Percentiles rank a stretch among this genome's conserved stretches.
Evolutionary conservation across 2,113 vertebrate genomes (phyloP).

Genomic region (Proteles cristata): DNA sequence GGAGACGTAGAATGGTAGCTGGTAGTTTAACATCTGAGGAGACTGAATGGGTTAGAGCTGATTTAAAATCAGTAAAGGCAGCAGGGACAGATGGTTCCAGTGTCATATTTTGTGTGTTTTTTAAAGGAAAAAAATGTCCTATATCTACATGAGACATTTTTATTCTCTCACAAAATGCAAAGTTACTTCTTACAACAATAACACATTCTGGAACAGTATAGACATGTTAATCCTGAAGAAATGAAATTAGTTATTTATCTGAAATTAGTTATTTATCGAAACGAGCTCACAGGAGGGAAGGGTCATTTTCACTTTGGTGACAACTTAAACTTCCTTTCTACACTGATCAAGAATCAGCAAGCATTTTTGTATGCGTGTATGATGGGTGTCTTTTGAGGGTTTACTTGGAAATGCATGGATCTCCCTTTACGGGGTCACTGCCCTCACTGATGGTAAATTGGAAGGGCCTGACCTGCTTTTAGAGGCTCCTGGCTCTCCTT

Average conservation of each 20-base stretch:
- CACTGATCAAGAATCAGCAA: not conserved
- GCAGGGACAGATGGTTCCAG: conserved; percentile 69
- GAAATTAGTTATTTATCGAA: conserved; percentile 46
- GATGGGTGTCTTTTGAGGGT: not conserved
- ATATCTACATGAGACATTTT: conserved; percentile 65
- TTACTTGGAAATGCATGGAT: not conserved
- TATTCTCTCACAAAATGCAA: conserved; percentile 67
- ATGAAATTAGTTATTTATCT: conserved; percentile 50
- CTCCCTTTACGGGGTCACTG: not conserved
- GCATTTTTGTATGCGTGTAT: not conserved
- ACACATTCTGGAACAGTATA: not conserved
- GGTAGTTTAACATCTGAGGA: conserved; percentile 66
- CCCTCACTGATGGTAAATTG: not conserved
- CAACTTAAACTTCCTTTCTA: conserved; percentile 8
- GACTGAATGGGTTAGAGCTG: conserved; percentile 55
- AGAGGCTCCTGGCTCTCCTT: not conserved
- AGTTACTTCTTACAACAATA: conserved; percentile 37
- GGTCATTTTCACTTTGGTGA: not conserved
- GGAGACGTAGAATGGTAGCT: conserved; percentile 20
- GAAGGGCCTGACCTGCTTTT: not conserved
- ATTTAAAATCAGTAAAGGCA: conserved; percentile 66
- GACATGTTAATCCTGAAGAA: not conserved
- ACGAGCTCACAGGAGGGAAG: not conserved
- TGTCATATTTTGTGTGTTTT: conserved; percentile 70
- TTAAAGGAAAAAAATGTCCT: conserved; percentile 65